Base-by-base conservation (phyloP, 2,113 vertebrate species). In the Anarrhichthys ocellatus region DNA sequence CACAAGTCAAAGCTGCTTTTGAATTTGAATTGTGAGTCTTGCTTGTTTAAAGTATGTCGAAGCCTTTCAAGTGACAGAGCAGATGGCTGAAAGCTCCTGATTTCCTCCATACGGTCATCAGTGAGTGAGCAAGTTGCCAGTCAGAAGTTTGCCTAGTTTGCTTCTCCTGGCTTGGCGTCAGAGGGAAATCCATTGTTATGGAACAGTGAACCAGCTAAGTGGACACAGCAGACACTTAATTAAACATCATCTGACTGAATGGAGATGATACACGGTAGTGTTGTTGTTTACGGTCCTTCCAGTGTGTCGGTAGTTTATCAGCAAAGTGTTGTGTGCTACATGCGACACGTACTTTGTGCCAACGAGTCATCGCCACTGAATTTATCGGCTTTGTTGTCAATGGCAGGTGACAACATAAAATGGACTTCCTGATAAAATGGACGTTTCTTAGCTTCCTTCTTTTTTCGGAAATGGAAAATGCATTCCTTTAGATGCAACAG, bases 131-230 rank as follows among this genome's bases (percentile, higher is more conserved):
- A 44, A 29, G 70, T 5, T 42, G 73, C 7, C 17, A 38, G 36
- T 73, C 67, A 65, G 29, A 46, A 27, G 42, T 44, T 36, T 29
- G 76, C 56, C 20, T 36, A 40, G 58, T 69, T 73, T 40, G 63
- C 24, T 24, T 22, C n/a, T 76, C 52, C 32, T 73, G 48, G 64
- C 17, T 44, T 84, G 69, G 8, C 10, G 61, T 83, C 59, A 59
- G 71, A 81, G 90, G 86, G 65, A 65, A 85, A 80, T 48, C 63
- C 58, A 89, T 93, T 94, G 94, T 95, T 91, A 87, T 79, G 87
- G 84, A 85, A 91, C 92, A 94, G 88, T 90, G 90, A 94, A 89
- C 22, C 9, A 83, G 89, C 52, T 32, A 54, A 75, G 79, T 65
- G 75, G 72, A 76, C 80, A 79, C 15, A 61, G 69, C 58, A 71